A percentile compares a stretch with the other conserved stretches of the same genome.
These are phyloP conservation scores for Drosophila paramelanica DNA, from an alignment of 2,888 invertebrate species.

Conservation along the genomic window DNA sequence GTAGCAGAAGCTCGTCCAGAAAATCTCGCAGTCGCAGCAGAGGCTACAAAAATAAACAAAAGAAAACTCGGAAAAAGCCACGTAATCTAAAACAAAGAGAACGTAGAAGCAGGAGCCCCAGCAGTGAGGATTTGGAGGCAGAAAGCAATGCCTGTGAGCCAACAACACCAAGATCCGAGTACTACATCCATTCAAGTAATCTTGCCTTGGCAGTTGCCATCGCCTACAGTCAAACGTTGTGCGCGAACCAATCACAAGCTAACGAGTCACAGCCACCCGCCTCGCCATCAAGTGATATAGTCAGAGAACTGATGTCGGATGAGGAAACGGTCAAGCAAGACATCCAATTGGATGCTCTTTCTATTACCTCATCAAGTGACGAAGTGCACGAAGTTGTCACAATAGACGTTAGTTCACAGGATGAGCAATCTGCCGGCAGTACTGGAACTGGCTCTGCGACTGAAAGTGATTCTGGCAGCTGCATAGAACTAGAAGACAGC, in stretches of 20 bases:
- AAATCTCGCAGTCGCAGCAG: constrained; percentile 23
- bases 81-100: constrained; percentile 19
- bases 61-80: constrained; percentile 29
- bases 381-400: constrained; percentile 56
- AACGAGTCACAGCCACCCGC: constrained; percentile 2
- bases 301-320: constrained; percentile 62
- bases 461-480: constrained; percentile 21
- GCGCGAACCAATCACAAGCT: constrained; percentile 2
- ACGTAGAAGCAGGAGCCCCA: constrained; percentile 7
- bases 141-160: neutral
- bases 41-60: constrained; percentile 31
- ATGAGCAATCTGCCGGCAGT: constrained; percentile 24
- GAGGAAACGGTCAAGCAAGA: constrained; percentile 26
- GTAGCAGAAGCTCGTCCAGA: constrained; percentile 31
- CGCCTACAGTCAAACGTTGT: constrained; percentile 60
- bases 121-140: constrained; percentile 1
- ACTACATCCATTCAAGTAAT: constrained; percentile 37
- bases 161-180: neutral
- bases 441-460: constrained; percentile 17
- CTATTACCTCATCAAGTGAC: constrained; percentile 44
- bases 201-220: constrained; percentile 59
- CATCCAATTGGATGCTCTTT: constrained; percentile 6
- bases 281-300: constrained; percentile 51
- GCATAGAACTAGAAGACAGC: constrained; percentile 45
- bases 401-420: constrained; percentile 66